Conservation (phyloP, 1,140 invertebrate species). For the Orchestia grillus region DNA sequence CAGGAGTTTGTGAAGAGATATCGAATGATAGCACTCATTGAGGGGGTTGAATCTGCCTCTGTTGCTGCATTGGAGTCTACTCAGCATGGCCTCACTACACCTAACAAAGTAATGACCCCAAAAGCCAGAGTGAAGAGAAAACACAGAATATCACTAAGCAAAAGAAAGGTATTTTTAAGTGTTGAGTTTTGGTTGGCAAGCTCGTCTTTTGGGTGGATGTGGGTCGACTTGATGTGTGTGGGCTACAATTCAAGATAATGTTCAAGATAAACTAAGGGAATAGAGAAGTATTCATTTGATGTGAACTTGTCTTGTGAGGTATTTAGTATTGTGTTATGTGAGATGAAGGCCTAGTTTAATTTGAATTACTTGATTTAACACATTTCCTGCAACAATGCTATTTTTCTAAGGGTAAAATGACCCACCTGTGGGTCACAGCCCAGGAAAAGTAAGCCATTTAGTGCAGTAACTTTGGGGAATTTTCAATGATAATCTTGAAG, state of each 20-base stretch:
- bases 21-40: slow-evolving; percentile 78
- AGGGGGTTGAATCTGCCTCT: slow-evolving; percentile 77
- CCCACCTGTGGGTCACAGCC: too few relatives aligned
- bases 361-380: too few relatives aligned
- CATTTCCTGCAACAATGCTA: too few relatives aligned
- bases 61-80: slow-evolving; percentile 73
- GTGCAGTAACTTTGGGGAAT: background rate
- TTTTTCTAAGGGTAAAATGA: too few relatives aligned
- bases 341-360: background rate
- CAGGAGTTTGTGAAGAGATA: slow-evolving; percentile 75
- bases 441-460: too few relatives aligned
- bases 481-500: background rate
- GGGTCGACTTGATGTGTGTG: background rate
- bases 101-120: slow-evolving; percentile 73
- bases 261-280: background rate
- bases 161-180: background rate
- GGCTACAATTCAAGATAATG: background rate
- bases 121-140: background rate
- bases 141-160: background rate
- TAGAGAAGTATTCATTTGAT: background rate
- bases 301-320: background rate
- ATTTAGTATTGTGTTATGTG: background rate
- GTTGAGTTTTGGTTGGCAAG: background rate
- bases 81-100: slow-evolving; percentile 75
- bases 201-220: background rate